Base-by-base conservation (phyloP, 2,888 invertebrate species). In the Leucozona laternaria region DNA sequence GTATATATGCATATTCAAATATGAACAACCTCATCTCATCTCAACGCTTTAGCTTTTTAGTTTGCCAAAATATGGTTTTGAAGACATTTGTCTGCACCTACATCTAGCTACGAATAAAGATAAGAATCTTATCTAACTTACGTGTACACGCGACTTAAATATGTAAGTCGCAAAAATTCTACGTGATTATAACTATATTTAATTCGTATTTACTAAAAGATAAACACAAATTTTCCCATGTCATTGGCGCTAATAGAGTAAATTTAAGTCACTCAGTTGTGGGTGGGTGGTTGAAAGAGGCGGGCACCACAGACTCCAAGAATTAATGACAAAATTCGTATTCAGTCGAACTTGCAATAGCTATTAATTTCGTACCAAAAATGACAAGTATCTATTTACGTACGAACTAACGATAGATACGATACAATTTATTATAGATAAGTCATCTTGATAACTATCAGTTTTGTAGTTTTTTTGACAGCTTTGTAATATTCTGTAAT, bases 161-260 rank as follows among this genome's bases (percentile, higher is more conserved):
- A 15, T 10, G 28, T 31, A 15, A n/a, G 28, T 31, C 28, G 55
- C n/a, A 55, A 28, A 6, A 28, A 4, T n/a, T 28, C 55, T n/a
- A 20, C 17, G 34, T 58, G 13, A 20, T 34, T 20, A 10, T 31
- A 34, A 40, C 20, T 11, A 17, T 1, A 20, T 34, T 58, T 5
- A 1, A 11, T 20, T 57, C 11, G 34, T 28, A 13, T 37, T 37
- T 53, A 8, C n/a, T 0, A 28, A 28, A 28, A 28, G 7, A 28
- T n/a, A 55, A 55, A 28, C 1, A 25, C 2, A 28, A 55, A 55
- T 55, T n/a, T 28, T 25, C 25, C 25, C 7, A 28, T 55, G 55
- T 55, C 55, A 55, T 55, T 55, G 55, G n/a, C 15, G 40, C 13
- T 40, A n/a, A 55, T 7, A 55, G n/a, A 28, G 50, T 50, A 25